Percentiles rank a stretch among this genome's conserved stretches.
Conservation (phyloP, 1,140 invertebrate species). For the Oedothorax gibbosus region DNA sequence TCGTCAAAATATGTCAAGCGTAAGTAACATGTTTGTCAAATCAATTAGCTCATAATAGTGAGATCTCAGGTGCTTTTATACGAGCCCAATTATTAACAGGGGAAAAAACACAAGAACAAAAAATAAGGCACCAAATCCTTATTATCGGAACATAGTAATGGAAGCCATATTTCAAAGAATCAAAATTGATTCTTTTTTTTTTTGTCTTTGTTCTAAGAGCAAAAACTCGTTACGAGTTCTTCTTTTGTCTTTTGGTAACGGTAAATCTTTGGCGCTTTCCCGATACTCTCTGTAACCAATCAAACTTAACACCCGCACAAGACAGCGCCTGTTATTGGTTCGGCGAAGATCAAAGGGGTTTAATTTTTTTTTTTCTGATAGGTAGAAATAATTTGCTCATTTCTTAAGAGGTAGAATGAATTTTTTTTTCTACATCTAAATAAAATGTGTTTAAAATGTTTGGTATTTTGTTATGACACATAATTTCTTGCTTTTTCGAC, state of each 20-base stretch:
- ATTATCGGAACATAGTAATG: slow-evolving; percentile 46
- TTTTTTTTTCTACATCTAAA: no score
- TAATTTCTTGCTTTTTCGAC: no score
- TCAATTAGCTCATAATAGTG: no score
- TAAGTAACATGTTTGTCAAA: no score
- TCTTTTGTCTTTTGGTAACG: slow-evolving; percentile 31
- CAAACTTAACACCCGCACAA: slow-evolving; percentile 32
- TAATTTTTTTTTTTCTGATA: no score
- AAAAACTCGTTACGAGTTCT: slow-evolving; percentile 31
- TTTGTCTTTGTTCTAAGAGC: slow-evolving; percentile 34
- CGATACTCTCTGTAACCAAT: slow-evolving; percentile 17
- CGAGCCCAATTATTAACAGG: not conserved
- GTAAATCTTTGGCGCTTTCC: slow-evolving; percentile 41
- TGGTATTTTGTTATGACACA: no score
- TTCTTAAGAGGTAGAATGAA: no score
- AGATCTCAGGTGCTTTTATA: no score
- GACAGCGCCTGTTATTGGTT: slow-evolving; percentile 7
- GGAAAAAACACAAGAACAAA: not conserved
- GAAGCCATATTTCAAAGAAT: slow-evolving; percentile 50
- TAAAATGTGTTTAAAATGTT: no score
- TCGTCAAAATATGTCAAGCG: no score
- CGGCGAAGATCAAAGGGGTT: slow-evolving; percentile 5
- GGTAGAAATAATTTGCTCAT: no score
- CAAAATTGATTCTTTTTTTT: slow-evolving; percentile 51
- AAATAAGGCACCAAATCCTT: slow-evolving; percentile 23